Evolutionary conservation across 1,140 invertebrate genomes (phyloP).

Genomic region (Hylaeus volcanicus): DNA sequence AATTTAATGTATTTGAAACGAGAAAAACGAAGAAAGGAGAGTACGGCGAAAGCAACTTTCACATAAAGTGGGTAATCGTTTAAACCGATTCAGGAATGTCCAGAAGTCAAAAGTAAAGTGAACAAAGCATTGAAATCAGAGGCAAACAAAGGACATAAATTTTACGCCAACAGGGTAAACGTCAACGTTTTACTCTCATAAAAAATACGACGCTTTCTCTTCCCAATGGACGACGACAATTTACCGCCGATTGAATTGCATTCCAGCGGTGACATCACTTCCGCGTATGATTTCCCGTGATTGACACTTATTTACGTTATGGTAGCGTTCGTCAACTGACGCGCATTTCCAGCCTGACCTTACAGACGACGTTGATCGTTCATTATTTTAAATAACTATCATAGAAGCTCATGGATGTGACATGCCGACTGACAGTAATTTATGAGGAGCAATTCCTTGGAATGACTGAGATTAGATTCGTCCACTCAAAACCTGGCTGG

Average conservation of each 20-base stretch:
- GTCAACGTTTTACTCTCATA: background rate
- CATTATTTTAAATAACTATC: slow-evolving; percentile 29
- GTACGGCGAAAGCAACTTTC: too few relatives aligned
- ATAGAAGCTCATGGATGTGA: slow-evolving; percentile 2
- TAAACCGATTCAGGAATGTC: too few relatives aligned
- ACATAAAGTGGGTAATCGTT: too few relatives aligned
- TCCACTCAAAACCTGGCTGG: background rate
- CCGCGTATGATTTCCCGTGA: slow-evolving; percentile 26
- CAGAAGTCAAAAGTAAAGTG: too few relatives aligned
- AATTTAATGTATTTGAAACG: too few relatives aligned
- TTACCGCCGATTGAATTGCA: background rate
- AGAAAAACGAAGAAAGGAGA: too few relatives aligned
- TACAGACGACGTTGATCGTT: background rate
- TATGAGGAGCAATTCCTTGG: background rate
- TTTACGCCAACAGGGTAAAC: background rate
- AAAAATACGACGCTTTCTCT: background rate
- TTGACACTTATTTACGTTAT: slow-evolving; percentile 21
- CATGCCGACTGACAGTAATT: slow-evolving; percentile 18
- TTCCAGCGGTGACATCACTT: slow-evolving; percentile 19
- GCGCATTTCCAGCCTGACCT: slow-evolving; percentile 15
- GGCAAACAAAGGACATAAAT: background rate
- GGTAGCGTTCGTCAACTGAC: slow-evolving; percentile 12
- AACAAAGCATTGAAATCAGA: too few relatives aligned
- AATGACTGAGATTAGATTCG: background rate
- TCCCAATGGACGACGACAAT: background rate